phyloP scores from a whole-genome alignment of 1,140 invertebrate species.

The Phenacoccus solenopsis region DNA sequence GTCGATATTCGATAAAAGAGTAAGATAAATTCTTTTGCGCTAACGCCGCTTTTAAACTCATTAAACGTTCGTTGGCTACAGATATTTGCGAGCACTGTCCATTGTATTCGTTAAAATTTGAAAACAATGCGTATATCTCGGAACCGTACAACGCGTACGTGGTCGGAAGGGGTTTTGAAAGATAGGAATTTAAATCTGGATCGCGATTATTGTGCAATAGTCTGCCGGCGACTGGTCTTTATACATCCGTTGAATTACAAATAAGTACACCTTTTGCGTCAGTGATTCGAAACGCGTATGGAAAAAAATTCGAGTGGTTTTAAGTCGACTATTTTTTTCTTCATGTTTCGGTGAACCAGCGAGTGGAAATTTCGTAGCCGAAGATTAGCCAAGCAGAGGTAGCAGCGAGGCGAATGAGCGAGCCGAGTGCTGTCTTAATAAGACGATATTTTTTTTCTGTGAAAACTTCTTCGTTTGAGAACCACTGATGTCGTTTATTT shows the following conservation, averaged over 20 bases:
- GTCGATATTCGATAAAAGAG: not conserved
- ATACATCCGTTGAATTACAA: conserved; percentile 14
- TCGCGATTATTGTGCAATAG: conserved; percentile 9
- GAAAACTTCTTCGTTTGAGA: too few species aligned
- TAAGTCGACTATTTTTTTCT: too few species aligned
- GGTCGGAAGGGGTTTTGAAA: not conserved
- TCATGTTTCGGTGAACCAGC: too few species aligned
- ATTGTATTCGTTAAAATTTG: conserved; percentile 18
- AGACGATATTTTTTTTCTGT: too few species aligned
- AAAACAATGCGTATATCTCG: not conserved
- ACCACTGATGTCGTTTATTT: not conserved
- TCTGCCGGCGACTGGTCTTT: not conserved
- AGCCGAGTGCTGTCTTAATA: too few species aligned
- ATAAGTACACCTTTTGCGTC: conserved; percentile 10
- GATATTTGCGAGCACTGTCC: conserved; percentile 9
- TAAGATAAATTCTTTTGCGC: not conserved
- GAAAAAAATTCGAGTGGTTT: too few species aligned
- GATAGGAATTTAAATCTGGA: conserved; percentile 16
- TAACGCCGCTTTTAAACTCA: conserved; percentile 13
- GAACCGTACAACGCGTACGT: not conserved
- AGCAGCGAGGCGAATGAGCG: too few species aligned
- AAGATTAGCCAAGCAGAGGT: too few species aligned
- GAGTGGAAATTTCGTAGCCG: too few species aligned
- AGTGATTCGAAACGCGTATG: conserved; percentile 15
- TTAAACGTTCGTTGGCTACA: conserved; percentile 5